These are phyloP conservation scores for Caenorhabditis plicata DNA, from an alignment of 2,888 invertebrate species.

Conservation along the genomic window DNA sequence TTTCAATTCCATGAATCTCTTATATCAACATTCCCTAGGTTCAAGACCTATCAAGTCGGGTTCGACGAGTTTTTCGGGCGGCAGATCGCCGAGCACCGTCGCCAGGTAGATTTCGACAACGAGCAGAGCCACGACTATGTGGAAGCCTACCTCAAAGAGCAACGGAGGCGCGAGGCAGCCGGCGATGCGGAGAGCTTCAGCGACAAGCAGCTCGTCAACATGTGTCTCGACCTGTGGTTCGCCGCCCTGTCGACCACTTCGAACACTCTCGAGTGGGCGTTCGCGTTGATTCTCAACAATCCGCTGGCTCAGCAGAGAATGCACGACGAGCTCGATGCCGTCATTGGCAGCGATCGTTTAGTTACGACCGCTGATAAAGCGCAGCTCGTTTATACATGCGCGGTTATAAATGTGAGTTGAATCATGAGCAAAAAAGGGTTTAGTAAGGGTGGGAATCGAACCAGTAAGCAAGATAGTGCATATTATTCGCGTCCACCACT, in stretches of 20 bases:
- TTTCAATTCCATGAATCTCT: not conserved
- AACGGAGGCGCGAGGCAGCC: constrained; percentile 13
- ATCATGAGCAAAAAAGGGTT: not conserved
- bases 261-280: constrained; percentile 27
- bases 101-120: constrained; percentile 21
- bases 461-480: no score
- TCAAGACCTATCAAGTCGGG: constrained; percentile 32
- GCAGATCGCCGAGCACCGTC: constrained; percentile 30
- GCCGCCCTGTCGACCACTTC: constrained; percentile 30
- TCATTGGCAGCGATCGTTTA: constrained; percentile 37
- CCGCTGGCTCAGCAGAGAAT: constrained; percentile 28
- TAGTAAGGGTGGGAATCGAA: not conserved
- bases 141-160: constrained; percentile 28
- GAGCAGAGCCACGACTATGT: constrained; percentile 26
- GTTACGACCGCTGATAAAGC: constrained; percentile 34
- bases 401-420: constrained; percentile 26
- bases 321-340: constrained; percentile 39
- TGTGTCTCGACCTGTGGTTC: constrained; percentile 31
- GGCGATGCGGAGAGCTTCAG: constrained; percentile 21
- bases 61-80: constrained; percentile 34
- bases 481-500: no score
- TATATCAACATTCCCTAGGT: not conserved
- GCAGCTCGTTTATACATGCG: constrained; percentile 29
- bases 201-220: constrained; percentile 23
- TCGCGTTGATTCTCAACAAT: constrained; percentile 26